Percentiles rank a stretch among this genome's conserved stretches.
Evolutionary conservation across 2,113 vertebrate species (phyloP).

Genomic region (Notarius lentiginosus): DNA sequence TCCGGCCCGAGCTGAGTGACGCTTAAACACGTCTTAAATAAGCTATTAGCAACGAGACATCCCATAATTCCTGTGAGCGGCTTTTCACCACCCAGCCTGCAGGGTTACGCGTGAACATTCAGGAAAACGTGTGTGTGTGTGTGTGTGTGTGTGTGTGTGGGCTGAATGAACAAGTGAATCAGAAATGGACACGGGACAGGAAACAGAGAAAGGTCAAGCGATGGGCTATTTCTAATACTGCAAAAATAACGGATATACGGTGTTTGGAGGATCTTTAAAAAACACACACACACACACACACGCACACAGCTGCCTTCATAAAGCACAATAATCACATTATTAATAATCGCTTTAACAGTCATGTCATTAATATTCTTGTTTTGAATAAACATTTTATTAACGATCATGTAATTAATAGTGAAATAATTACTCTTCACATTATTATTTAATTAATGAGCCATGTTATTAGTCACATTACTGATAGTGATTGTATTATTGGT

Average conservation of each 20-base stretch:
- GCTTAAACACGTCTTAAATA: conserved; percentile 31
- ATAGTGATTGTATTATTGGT: not conserved
- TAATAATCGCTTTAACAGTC: not conserved
- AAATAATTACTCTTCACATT: not conserved
- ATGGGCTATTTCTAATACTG: not conserved
- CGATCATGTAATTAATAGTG: not conserved
- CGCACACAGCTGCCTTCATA: not conserved
- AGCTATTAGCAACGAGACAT: not conserved
- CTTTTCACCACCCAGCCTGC: not conserved
- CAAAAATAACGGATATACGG: not conserved
- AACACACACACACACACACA: not conserved
- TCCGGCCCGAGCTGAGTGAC: conserved; percentile 1
- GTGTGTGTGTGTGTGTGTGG: conserved; percentile 7
- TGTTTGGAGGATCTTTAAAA: too few species aligned
- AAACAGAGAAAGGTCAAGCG: not conserved
- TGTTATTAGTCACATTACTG: not conserved
- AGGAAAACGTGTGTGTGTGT: not conserved
- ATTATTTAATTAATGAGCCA: not conserved
- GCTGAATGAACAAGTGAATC: not conserved
- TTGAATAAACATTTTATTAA: not conserved
- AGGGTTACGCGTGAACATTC: not conserved
- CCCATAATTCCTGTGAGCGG: conserved; percentile 23
- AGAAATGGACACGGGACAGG: not conserved
- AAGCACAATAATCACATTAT: not conserved
- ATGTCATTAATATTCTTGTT: not conserved